These are phyloP conservation scores for Yponomeuta sedellus DNA, from an alignment of 2,888 invertebrate species.

Conservation along the genomic window DNA sequence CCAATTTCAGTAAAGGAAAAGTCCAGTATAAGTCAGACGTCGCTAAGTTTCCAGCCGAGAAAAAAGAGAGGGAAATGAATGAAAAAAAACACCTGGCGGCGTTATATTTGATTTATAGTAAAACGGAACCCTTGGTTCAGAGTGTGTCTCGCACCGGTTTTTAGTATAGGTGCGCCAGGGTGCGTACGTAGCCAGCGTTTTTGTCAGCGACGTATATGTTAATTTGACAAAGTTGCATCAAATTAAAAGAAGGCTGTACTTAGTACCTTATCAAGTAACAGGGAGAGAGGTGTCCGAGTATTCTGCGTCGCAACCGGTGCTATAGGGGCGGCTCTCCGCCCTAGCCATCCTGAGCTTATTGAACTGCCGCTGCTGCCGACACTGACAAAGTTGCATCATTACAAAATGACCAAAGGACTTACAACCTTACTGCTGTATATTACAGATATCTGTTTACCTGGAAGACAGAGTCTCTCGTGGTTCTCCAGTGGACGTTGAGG, in stretches of 20 bases:
- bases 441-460: conserved; percentile 36
- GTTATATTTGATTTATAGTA: too few species aligned
- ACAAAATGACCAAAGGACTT: not conserved
- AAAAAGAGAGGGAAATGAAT: too few species aligned
- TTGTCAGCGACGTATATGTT: too few species aligned
- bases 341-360: conserved; percentile 46
- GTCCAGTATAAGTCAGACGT: too few species aligned
- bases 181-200: too few species aligned
- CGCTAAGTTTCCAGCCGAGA: too few species aligned
- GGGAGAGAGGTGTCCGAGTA: conserved; percentile 51
- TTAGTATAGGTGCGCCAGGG: too few species aligned
- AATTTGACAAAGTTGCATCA: too few species aligned
- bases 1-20: too few species aligned
- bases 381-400: conserved; percentile 27
- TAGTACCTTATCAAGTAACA: conserved; percentile 56
- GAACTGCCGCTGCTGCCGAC: conserved; percentile 64
- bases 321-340: conserved; percentile 34
- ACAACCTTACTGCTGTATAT: not conserved
- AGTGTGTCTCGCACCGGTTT: too few species aligned
- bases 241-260: not conserved
- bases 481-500: conserved; percentile 54
- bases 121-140: too few species aligned
- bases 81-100: too few species aligned
- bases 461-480: conserved; percentile 60
- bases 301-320: conserved; percentile 25